A percentile compares a stretch with the other conserved stretches of the same genome.
These are phyloP conservation scores for Gracilinanus agilis DNA, from an alignment of 2,113 vertebrate species.

Conservation along the genomic window DNA sequence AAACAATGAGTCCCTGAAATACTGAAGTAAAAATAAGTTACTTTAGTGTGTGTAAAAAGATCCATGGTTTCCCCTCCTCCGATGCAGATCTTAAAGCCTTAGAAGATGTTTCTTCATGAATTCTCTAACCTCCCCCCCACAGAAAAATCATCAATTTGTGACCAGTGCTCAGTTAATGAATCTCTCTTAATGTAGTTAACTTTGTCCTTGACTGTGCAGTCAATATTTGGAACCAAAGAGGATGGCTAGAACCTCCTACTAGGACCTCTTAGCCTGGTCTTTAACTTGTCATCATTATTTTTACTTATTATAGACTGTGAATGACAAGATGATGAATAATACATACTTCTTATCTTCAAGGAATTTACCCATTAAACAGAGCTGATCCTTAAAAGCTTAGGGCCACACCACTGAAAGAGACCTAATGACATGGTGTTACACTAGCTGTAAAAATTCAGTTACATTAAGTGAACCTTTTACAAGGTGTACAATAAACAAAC, in stretches of 20 bases:
- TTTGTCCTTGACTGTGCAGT: neutral
- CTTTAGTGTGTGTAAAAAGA: neutral
- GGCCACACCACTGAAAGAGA: neutral
- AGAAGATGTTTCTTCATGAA: neutral
- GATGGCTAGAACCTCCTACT: neutral
- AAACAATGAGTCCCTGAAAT: neutral
- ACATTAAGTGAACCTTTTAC: neutral
- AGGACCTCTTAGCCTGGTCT: neutral
- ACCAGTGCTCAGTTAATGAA: neutral
- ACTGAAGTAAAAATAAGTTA: neutral
- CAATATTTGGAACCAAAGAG: neutral
- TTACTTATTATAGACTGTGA: neutral
- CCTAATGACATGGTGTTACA: neutral
- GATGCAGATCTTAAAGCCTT: neutral
- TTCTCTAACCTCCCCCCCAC: neutral
- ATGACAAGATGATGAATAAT: neutral
- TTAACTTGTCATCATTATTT: neutral
- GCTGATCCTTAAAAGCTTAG: neutral
- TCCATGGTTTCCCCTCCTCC: neutral
- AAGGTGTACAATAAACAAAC: neutral
- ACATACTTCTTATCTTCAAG: neutral
- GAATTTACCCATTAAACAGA: neutral
- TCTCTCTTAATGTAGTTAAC: neutral
- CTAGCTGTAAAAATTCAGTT: neutral
- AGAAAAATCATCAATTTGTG: neutral